Base-by-base conservation (phyloP, 92 coral and sea anemone genomes). In the Paragorgia papillata region DNA sequence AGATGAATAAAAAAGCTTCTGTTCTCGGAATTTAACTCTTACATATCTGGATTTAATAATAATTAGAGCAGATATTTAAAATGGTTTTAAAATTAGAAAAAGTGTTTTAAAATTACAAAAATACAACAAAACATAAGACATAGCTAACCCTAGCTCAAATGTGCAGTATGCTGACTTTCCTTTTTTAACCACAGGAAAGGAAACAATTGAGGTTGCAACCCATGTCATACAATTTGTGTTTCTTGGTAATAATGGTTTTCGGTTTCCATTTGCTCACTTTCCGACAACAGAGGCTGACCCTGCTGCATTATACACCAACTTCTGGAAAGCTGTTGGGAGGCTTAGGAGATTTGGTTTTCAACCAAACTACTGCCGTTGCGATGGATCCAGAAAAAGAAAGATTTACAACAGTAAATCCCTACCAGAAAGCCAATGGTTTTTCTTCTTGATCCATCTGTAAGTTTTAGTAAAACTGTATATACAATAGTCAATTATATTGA, bases 181-280 rank as follows among this genome's bases (percentile, higher is more conserved):
- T n/a, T n/a, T n/a, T n/a, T n/a, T n/a, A n/a, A n/a, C 43, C 12
- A 18, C 8, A 75, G 84, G 80, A 33, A 71, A 82, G 51, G 82
- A 62, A 15, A 67, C 67, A 10, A 43, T 74, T 0, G 57, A 84
- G 49, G 63, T 88, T 20, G 85, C 86, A 0, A 79, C 56, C 0
- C 86, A 80, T 66, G 88, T 88, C 8, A 70, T 84, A 0, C 91
- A 84, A 62, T 84, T 88, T 58, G 88, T 87, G 9, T 87, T 87
- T 37, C 26, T 79, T 15, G 75, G 85, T 10, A 62, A 83, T 41
- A 57, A 53, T 33, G 91, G 88, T 0, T 87, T 87, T 70, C 43
- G 87, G 13, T 82, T 82, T 59, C 90, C 90, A 8, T 86, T 86
- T 66, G 75, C 84, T 12, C 90, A 86, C 33, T 86, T 37, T 1